Evolutionary conservation across 2,113 vertebrate species (phyloP).

Genomic region (Xenotilapia caudafasciata): DNA sequence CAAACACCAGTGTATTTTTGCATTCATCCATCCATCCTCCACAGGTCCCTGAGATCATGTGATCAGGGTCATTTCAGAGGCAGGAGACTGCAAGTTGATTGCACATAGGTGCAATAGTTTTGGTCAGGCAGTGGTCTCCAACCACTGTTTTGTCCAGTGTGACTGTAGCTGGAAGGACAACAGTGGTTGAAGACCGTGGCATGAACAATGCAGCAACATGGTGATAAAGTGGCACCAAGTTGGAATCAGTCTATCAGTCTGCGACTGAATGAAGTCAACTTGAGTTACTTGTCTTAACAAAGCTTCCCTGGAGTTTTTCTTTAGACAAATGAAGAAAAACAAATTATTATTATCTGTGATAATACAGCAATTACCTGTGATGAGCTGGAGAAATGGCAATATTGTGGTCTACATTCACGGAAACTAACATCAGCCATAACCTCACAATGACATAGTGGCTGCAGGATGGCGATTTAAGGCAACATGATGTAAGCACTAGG

Average conservation of each 20-base stretch:
- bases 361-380: not conserved
- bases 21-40: not conserved
- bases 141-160: not conserved
- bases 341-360: not conserved
- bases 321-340: not conserved
- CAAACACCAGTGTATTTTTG: not conserved
- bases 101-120: not conserved
- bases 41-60: not conserved
- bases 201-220: not conserved
- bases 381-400: not conserved
- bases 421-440: not conserved
- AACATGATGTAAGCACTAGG: not conserved
- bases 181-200: not conserved
- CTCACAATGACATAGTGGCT: not conserved
- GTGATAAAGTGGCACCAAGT: not conserved
- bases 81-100: not conserved
- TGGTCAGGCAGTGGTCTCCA: not conserved
- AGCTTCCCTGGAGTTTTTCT: not conserved
- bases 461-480: not conserved
- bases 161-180: not conserved
- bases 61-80: not conserved
- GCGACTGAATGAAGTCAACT: not conserved
- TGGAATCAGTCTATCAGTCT: not conserved
- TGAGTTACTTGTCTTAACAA: not conserved
- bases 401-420: not conserved